Evolutionary conservation across 2,888 invertebrate species (phyloP).

Genomic region (Caenorhabditis sp.): DNA sequence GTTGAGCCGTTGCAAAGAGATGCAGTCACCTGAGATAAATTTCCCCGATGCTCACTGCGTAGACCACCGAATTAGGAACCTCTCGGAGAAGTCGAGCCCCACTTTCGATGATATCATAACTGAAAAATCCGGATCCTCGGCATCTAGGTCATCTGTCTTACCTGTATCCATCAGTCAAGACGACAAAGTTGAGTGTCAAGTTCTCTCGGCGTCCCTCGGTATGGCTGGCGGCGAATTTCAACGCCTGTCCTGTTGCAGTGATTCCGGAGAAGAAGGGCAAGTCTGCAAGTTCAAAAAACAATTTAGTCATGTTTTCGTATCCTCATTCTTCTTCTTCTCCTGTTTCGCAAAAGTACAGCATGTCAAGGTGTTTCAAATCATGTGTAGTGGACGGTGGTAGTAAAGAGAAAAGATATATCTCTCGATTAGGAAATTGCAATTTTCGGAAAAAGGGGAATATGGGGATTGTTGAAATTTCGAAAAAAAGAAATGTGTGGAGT

Average conservation of each 20-base stretch:
- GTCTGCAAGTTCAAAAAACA: slow-evolving; percentile 58
- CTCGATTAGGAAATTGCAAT: slow-evolving; percentile 23
- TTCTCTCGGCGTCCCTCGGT: slow-evolving; percentile 68
- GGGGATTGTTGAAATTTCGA: background rate
- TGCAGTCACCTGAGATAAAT: slow-evolving; percentile 30
- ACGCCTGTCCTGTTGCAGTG: slow-evolving; percentile 78
- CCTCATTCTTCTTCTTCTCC: background rate
- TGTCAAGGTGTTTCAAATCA: slow-evolving; percentile 59
- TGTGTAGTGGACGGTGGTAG: slow-evolving; percentile 19
- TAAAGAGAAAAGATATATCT: slow-evolving; percentile 45
- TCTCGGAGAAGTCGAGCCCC: slow-evolving; percentile 51
- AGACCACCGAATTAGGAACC: slow-evolving; percentile 61
- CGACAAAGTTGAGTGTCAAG: slow-evolving; percentile 70
- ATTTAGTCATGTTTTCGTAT: slow-evolving; percentile 32
- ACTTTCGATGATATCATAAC: slow-evolving; percentile 65
- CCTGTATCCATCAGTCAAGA: slow-evolving; percentile 79
- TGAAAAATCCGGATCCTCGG: slow-evolving; percentile 1
- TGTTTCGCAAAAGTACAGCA: slow-evolving; percentile 50
- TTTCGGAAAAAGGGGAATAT: background rate
- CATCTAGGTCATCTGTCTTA: slow-evolving; percentile 10
- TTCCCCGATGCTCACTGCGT: slow-evolving; percentile 65
- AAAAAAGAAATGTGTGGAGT: background rate
- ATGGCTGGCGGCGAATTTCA: slow-evolving; percentile 71
- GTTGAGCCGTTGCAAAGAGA: too few species aligned
- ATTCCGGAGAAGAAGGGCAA: slow-evolving; percentile 75